Base-by-base conservation (phyloP, 2,888 invertebrate species). In the Eristalinus aeneus region DNA sequence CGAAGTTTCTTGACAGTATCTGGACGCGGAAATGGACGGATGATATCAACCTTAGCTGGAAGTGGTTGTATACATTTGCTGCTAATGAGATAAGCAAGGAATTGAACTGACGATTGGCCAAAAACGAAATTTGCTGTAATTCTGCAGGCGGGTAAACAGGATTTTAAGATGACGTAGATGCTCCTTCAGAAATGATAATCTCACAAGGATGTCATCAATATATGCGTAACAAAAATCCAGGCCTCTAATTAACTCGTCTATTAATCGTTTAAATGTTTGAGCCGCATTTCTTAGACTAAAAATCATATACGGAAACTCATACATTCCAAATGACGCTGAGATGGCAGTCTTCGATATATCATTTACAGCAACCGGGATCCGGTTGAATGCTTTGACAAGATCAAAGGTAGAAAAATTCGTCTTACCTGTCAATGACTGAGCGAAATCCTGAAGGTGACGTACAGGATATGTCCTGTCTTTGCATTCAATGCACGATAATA, bases 251-350 rank as follows among this genome's bases (percentile, higher is more conserved):
- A 90, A 20, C 10, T 54, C 20, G 54, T 54, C 54, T 20, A 54
- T 54, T 6, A 54, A 54, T 20, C 91, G 88, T 91, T 63, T 34
- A 22, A 63, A 63, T n/a, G 34, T 34, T 20, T 63, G 63, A n/a
- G 63, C 34, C 0, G 63, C 63, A 20, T 63, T 63, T 20, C 63
- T 31, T 5, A 63, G 34, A 10, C 36, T 36, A 63, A 36, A 36
- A 2, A 36, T 36, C 36, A 63, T 63, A 22, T 16, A 63, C 22
- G 16, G 31, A 11, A 63, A 36, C 63, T 63, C 63, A 20, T 11
- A 63, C 8, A 67, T 9, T 20, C 46, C 71, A 20, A 61, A 71
- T 31, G 46, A 31, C 27, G 60, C 46, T 16, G 36, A 32, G 10
- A 46, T 61, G 9, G 20, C 54, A 6, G 22, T 22, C 20, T 20